Conservation (phyloP, 2,888 invertebrate species). For the Xylophagus ater region DNA sequence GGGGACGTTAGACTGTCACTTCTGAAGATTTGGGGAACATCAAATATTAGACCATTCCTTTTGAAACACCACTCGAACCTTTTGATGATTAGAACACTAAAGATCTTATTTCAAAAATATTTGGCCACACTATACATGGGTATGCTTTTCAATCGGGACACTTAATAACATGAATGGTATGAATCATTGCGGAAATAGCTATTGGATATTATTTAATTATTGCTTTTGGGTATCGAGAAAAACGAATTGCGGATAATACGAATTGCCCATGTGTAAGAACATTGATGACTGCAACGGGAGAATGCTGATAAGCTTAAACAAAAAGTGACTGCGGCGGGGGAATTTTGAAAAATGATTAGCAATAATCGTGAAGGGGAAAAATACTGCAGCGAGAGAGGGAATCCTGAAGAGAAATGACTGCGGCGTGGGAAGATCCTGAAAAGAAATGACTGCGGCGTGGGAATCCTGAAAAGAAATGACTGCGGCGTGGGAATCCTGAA, state of each 20-base stretch:
- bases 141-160: conserved; percentile 2
- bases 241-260: too few relatives aligned
- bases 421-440: conserved; percentile 4
- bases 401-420: background rate
- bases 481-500: conserved; percentile 4
- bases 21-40: too few relatives aligned
- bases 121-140: too few relatives aligned
- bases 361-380: too few relatives aligned
- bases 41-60: too few relatives aligned
- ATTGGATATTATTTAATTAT: background rate
- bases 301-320: background rate
- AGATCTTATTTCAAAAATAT: too few relatives aligned
- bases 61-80: too few relatives aligned
- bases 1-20: too few relatives aligned
- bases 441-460: conserved; percentile 8
- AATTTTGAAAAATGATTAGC: background rate
- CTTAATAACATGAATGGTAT: background rate
- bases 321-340: conserved; percentile 9
- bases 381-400: conserved; percentile 7
- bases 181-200: conserved; percentile 3
- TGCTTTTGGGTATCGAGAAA: conserved; percentile 3
- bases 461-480: conserved; percentile 2
- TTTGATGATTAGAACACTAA: too few relatives aligned
- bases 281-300: conserved; percentile 2
- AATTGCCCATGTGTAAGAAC: too few relatives aligned